These are phyloP conservation scores for Amiota minor DNA, from an alignment of 2,888 invertebrate species.

Conservation along the genomic window DNA sequence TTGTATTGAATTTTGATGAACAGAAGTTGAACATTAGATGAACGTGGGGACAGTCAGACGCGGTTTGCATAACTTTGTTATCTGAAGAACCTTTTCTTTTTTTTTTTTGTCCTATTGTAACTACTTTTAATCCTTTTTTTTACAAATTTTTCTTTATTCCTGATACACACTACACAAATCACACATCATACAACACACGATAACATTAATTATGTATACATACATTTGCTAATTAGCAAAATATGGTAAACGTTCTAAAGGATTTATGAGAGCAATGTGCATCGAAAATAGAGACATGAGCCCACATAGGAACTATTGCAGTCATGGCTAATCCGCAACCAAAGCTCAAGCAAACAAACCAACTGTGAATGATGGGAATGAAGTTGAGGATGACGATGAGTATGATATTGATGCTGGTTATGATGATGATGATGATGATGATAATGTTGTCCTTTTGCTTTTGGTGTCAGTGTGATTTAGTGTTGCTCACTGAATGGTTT, in stretches of 20 bases:
- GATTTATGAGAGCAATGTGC: slow-evolving; percentile 33
- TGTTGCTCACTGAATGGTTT: slow-evolving; percentile 1
- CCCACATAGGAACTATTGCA: slow-evolving; percentile 36
- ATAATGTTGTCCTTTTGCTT: slow-evolving; percentile 5
- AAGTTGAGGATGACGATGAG: not conserved
- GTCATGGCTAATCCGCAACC: slow-evolving; percentile 25
- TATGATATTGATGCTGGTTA: too few species aligned
- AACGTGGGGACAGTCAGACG: too few species aligned
- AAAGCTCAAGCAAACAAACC: slow-evolving; percentile 1
- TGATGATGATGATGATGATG: too few species aligned
- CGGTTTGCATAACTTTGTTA: too few species aligned
- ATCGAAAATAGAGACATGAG: slow-evolving; percentile 29
- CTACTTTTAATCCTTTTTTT: too few species aligned
- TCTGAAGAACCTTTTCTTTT: too few species aligned
- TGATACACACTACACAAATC: too few species aligned
- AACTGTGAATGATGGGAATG: not conserved
- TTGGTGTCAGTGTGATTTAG: slow-evolving; percentile 18
- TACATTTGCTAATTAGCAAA: slow-evolving; percentile 64
- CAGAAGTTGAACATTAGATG: too few species aligned
- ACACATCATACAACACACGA: too few species aligned
- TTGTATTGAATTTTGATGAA: too few species aligned
- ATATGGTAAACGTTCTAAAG: slow-evolving; percentile 60
- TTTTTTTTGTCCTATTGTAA: too few species aligned
- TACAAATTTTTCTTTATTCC: too few species aligned
- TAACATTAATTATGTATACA: slow-evolving; percentile 34